phyloP scores from a whole-genome alignment of 1,140 invertebrate genomes.

The Dolichoris vasculosae region DNA sequence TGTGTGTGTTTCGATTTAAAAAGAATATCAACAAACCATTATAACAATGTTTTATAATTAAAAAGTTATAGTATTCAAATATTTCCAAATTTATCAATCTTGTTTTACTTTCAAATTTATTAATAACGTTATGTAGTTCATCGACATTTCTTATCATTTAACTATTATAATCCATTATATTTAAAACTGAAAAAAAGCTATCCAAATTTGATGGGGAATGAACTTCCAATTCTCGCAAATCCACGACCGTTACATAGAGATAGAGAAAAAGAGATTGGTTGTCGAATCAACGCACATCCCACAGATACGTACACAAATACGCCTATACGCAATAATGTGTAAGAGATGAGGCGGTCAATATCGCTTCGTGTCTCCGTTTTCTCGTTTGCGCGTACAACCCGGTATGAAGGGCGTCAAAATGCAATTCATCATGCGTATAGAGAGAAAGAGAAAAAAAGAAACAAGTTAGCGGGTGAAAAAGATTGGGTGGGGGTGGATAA shows the following conservation, averaged over 20 bases:
- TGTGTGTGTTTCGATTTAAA: not conserved
- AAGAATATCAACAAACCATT: not conserved
- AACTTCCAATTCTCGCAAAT: slow-evolving; percentile 17
- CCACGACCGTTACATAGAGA: not conserved
- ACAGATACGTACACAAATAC: not conserved
- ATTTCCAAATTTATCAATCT: not conserved
- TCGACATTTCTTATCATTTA: slow-evolving; percentile 24
- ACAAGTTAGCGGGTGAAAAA: too few species aligned
- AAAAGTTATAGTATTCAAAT: not conserved
- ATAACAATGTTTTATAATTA: not conserved
- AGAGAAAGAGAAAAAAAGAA: slow-evolving; percentile 27
- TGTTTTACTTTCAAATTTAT: not conserved
- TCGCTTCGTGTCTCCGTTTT: slow-evolving; percentile 12
- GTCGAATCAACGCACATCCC: not conserved
- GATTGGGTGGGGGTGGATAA: too few species aligned
- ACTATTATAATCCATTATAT: not conserved
- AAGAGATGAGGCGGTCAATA: slow-evolving; percentile 62
- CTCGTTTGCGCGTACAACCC: slow-evolving; percentile 54
- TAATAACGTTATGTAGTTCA: slow-evolving; percentile 34
- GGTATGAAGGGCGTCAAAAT: slow-evolving; percentile 64
- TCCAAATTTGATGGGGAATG: slow-evolving; percentile 8
- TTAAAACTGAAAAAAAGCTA: slow-evolving; percentile 13
- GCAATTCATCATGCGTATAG: slow-evolving; percentile 65
- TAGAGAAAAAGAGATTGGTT: not conserved
- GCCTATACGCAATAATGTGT: slow-evolving; percentile 53